Evolutionary conservation across 1,140 invertebrate genomes (phyloP).

Genomic region (Platorchestia sp.): DNA sequence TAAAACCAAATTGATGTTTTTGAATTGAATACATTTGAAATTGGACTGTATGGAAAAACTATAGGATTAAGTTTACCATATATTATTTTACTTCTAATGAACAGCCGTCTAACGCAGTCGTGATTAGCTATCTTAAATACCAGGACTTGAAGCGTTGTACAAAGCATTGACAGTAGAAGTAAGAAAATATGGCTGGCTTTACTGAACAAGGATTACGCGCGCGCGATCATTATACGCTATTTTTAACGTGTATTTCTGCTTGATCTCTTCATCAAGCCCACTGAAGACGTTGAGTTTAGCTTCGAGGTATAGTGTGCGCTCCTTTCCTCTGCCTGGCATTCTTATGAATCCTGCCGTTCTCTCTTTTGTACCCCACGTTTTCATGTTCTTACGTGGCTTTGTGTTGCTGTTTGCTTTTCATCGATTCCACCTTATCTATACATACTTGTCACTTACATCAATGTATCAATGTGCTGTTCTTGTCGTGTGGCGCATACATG

Average conservation of each 20-base stretch:
- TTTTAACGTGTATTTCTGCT: neutral
- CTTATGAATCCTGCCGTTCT: neutral
- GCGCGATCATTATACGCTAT: neutral
- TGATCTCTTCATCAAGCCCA: neutral
- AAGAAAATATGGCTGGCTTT: too few species aligned
- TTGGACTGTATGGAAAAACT: too few species aligned
- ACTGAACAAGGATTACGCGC: too few species aligned
- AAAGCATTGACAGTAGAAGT: too few species aligned
- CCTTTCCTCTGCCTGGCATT: slow-evolving; percentile 6
- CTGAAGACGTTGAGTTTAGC: slow-evolving; percentile 44
- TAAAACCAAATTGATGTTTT: too few species aligned
- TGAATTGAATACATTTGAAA: too few species aligned
- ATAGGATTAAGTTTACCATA: too few species aligned
- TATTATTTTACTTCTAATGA: too few species aligned
- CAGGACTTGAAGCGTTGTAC: too few species aligned
- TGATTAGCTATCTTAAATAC: too few species aligned
- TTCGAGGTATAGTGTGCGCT: slow-evolving; percentile 27
- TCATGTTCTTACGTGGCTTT: neutral
- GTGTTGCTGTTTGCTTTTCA: neutral
- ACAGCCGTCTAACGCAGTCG: too few species aligned
- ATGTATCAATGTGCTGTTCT: neutral
- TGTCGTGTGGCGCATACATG: neutral
- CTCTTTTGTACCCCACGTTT: neutral
- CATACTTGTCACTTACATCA: neutral
- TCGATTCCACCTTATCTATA: neutral